Evolutionary conservation across 2,113 vertebrate species (phyloP), one percentile per base, ranked within the genome.

Genomic region (Leiothrix lutea): DNA sequence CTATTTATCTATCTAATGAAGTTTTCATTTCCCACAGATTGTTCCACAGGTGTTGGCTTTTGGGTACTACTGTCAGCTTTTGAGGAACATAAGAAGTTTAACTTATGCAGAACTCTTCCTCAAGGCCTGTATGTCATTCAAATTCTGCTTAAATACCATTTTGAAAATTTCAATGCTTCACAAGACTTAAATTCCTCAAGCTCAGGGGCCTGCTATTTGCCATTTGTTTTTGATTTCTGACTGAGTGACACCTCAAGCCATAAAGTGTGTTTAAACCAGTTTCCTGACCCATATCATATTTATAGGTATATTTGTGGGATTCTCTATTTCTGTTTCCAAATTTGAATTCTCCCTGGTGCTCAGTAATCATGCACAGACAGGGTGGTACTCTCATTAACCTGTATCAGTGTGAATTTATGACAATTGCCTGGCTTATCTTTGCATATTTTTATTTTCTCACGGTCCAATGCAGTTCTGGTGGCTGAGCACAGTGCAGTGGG

Each of bases 381-480:
- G 5, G 7, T 1, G 1, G 16, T 64, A n/a, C 16, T 72, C 28
- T 70, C 0, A 0, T 67, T 66, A 79, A 25, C 44, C 36, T 20
- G 2, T 6, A 56, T 71, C 28, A 31, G 17, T 51, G 60, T 47
- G 65, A 58, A 62, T 87, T 69, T 62, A 36, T 58, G 22, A 53
- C 45, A 51, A 45, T 16, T 85, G 11, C 35, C 19, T 72, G n/a
- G 7, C 14, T 6, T 48, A 60, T 84, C 22, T 85, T 40, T 45
- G 12, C 36, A 26, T 12, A 7, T 11, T 85, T 85, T 82, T 79
- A 40, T 92, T 82, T 91, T 87, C 56, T 54, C 21, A 26, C 21
- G 50, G 29, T 58, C 45, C 11, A 33, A 8, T 1, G 2, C 26
- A 44, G 23, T 54, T 73, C 18, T 61, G 13, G 26, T 56, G 48